A percentile compares a stretch with the other conserved stretches of the same genome.
phyloP scores from a whole-genome alignment of 1,140 invertebrate genomes.

The Drosophila repleta region DNA sequence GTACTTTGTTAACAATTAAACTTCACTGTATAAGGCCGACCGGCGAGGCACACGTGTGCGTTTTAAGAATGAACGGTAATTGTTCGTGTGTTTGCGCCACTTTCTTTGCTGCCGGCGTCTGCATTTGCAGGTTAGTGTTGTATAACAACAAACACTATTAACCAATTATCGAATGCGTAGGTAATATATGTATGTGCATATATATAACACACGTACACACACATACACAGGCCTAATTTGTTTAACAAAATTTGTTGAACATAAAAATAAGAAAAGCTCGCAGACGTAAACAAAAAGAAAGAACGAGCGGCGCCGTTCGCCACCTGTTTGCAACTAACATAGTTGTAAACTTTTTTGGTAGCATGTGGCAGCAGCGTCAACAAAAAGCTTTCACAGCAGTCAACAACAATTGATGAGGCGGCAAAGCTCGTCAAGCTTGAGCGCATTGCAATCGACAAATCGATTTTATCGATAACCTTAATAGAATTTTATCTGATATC shows the following conservation, averaged over 20 bases:
- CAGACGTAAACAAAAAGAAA: neutral
- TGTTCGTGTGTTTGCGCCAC: conserved; percentile 4
- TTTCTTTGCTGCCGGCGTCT: conserved; percentile 34
- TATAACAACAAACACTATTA: conserved; percentile 38
- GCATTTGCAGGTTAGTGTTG: conserved; percentile 46
- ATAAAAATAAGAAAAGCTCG: neutral
- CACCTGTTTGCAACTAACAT: conserved; percentile 29
- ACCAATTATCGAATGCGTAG: conserved; percentile 17
- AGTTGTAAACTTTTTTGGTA: conserved; percentile 20
- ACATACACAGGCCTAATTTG: conserved; percentile 16
- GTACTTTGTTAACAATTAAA: conserved; percentile 30
- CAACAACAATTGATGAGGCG: conserved; percentile 16
- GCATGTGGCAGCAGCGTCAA: conserved; percentile 2
- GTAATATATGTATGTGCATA: conserved; percentile 16
- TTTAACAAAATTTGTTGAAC: conserved; percentile 31
- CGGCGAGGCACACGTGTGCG: conserved; percentile 15
- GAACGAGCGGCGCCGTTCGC: conserved; percentile 16
- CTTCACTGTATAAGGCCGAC: conserved; percentile 42
- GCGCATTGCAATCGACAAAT: conserved; percentile 9
- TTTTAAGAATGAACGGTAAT: conserved; percentile 18
- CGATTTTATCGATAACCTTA: conserved; percentile 2
- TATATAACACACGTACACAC: neutral
- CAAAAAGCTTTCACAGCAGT: conserved; percentile 11
- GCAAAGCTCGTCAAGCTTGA: conserved; percentile 3
- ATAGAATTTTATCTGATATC: neutral